Evolutionary conservation across 2,113 vertebrate genomes (phyloP), one percentile per base, ranked within the genome.

Genomic region (Eulemur macaco): DNA sequence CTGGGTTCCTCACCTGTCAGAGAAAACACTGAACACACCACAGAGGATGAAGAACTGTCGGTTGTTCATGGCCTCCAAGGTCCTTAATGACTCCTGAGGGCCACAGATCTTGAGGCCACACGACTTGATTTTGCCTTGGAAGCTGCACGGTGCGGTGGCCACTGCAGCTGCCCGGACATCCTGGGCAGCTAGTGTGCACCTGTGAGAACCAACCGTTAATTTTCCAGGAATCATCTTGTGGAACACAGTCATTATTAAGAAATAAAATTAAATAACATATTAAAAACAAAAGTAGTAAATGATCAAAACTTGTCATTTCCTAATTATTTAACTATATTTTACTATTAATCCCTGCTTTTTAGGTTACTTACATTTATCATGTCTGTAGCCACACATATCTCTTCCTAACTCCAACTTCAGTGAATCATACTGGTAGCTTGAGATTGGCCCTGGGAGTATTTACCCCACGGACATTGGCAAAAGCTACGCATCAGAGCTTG

Each of bases 381-480:
- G 6, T 71, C 37, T 13, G 21, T 60, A 39, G 23, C 25, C 0
- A 2, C 58, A 25, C 56, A 58, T 4, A 10, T 54, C 34, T 39
- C 60, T 66, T 54, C 27, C n/a, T 47, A n/a, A 63, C 34, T n/a
- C 31, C 5, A 9, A 17, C 0, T 27, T 39, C 50, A 23, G 37
- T 1, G 14, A 18, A 5, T 47, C 39, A 29, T 6, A 1, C 8
- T 1, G n/a, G 25, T 3, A 31, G 27, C 23, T 47, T 5, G 23
- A 56, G 17, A 25, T 6, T 29, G 23, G 31, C 23, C 2, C 4
- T 0, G 20, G 60, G 20, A 52, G 11, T 6, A 39, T 13, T 39
- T 39, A 34, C 1, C 56, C 63, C 12, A 15, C 10, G 6, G 45
- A n/a, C 3, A n/a, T 4, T 9, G 12, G 27, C 34, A 89, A 37